Evolutionary conservation across 1,140 invertebrate species (phyloP), one percentile per base, ranked within the genome.

Genomic region (Lordiphosa clarofinis): DNA sequence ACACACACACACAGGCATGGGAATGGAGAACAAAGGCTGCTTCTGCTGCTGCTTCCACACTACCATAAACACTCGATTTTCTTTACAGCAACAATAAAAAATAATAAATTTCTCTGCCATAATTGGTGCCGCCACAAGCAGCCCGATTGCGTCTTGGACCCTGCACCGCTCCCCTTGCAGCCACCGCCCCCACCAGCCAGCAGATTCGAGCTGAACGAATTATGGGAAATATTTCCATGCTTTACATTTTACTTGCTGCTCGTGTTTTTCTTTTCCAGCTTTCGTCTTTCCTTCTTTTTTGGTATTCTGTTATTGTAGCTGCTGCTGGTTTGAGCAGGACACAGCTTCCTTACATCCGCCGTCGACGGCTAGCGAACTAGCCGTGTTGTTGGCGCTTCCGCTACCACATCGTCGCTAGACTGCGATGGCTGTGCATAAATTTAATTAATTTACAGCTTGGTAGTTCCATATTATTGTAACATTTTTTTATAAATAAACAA

Each of bases 61-160:
- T 21, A 65, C 62, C 47, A 71, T 64, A 67, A 71, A 67, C 67
- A 62, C 63, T 58, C 66, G 70, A 73, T 73, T 73, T 69, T 70
- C 61, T 70, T 73, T 69, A 58, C 50, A 73, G 56, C 70, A 73
- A 69, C 65, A 73, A 73, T 73, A 73, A 73, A 72, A 73, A 70
- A 73, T 73, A 73, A 73, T 73, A 73, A 73, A 73, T 73, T 73
- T 70, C 60, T 54, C 65, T 73, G 69, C 61, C 70, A 73, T 73
- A 73, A 73, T 73, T 73, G 70, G 70, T 65, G 66, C 66, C 70
- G 66, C 70, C 70, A 70, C 70, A 73, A 68, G 70, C 70, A 69
- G 70, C 69, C 69, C 38, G 55, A 36, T 43, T 68, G 39, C 65
- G 69, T 68, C 68, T 72, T 72, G 39, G 48, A 19, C 31, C 47